These are phyloP conservation scores for Pseudobourletiella spinata DNA, from an alignment of 1,140 invertebrate genomes.

Conservation along the genomic window DNA sequence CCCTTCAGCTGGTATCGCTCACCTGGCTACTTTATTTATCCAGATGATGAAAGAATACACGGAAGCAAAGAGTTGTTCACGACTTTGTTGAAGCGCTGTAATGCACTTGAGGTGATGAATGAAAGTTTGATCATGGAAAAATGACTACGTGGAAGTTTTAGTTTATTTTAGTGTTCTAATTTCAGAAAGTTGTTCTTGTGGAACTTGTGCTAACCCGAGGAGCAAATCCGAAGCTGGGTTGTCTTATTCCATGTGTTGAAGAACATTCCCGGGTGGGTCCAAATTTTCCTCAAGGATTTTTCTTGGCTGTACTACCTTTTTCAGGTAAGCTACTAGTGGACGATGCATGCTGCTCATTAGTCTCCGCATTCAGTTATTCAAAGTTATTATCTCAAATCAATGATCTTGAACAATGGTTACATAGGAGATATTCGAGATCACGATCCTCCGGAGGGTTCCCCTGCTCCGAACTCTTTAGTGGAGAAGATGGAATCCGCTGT, in stretches of 20 bases:
- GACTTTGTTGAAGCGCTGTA: conserved; percentile 15
- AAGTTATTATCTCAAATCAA: too few relatives aligned
- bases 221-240: conserved; percentile 16
- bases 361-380: too few relatives aligned
- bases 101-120: conserved; percentile 19
- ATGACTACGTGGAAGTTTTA: not conserved
- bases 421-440: conserved; percentile 25
- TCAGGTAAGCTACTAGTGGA: conserved; percentile 17
- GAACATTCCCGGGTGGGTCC: not conserved
- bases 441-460: too few relatives aligned
- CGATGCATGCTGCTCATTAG: too few relatives aligned
- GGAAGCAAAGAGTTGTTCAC: conserved; percentile 30
- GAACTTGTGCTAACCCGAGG: conserved; percentile 19
- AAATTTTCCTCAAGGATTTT: conserved; percentile 29
- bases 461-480: too few relatives aligned
- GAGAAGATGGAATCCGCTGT: conserved; percentile 26
- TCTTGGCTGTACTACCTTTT: conserved; percentile 19
- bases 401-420: too few relatives aligned
- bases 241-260: conserved; percentile 18
- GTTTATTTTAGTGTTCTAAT: not conserved
- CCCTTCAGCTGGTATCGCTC: conserved; percentile 7
- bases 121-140: not conserved
- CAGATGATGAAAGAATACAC: conserved; percentile 23
- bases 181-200: conserved; percentile 26
- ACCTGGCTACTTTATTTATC: conserved; percentile 24